Evolutionary conservation across 2,113 vertebrate genomes (phyloP).

Genomic region (Macrotus californicus): DNA sequence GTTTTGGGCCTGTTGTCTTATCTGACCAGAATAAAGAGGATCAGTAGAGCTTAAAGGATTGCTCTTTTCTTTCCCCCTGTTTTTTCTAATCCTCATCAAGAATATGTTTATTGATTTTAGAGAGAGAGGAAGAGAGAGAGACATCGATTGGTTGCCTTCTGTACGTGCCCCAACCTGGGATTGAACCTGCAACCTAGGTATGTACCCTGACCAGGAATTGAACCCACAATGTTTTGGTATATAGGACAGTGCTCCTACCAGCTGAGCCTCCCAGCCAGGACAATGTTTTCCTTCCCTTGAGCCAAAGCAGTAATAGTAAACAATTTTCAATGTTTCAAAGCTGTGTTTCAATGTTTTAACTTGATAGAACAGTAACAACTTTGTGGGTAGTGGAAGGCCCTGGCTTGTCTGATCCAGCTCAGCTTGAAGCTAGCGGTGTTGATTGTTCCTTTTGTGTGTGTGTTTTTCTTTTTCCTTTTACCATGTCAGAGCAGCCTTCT

Average conservation of each 20-base stretch:
- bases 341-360: background rate
- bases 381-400: background rate
- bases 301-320: background rate
- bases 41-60: background rate
- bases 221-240: too few relatives aligned
- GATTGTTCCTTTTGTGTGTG: background rate
- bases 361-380: background rate
- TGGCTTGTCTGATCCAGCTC: background rate
- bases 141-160: too few relatives aligned
- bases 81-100: too few relatives aligned
- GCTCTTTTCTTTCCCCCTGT: background rate
- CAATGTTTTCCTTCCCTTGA: background rate
- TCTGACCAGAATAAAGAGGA: background rate
- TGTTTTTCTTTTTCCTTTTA: background rate
- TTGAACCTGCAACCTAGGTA: too few relatives aligned
- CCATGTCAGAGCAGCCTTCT: background rate
- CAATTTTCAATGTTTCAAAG: background rate
- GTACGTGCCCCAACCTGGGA: too few relatives aligned
- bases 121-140: too few relatives aligned
- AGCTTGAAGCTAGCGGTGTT: background rate
- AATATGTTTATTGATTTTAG: too few relatives aligned
- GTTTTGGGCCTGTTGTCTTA: background rate
- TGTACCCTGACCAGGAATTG: too few relatives aligned
- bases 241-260: too few relatives aligned
- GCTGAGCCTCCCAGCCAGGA: too few relatives aligned